Evolutionary conservation across 2,797 vertebrate species (phyloP).

Genomic region (Allobates femoralis): DNA sequence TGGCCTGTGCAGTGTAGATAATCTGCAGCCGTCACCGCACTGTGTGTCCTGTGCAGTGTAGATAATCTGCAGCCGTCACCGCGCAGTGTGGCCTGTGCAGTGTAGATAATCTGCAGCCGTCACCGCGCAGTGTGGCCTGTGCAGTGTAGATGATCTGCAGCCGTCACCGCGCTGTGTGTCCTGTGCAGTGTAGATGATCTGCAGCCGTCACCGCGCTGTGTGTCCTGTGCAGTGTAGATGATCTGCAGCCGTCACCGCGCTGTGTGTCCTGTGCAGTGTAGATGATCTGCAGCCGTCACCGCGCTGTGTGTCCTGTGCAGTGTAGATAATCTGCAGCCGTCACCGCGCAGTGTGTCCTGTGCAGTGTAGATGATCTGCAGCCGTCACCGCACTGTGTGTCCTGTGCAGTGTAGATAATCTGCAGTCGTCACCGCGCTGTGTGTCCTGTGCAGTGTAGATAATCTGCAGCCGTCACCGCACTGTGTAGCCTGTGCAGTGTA

Average conservation of each 20-base stretch:
- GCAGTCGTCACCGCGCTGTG: neutral
- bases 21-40: neutral
- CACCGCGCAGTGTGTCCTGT: neutral
- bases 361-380: neutral
- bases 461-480: neutral
- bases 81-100: slow-evolving; percentile 44
- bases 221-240: accelerated
- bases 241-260: neutral
- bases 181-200: neutral
- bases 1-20: slow-evolving; percentile 55
- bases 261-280: neutral
- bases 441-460: slow-evolving; percentile 54
- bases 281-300: neutral
- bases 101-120: accelerated
- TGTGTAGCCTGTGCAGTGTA: slow-evolving; percentile 42
- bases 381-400: neutral
- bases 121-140: neutral
- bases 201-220: neutral
- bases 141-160: neutral
- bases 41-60: slow-evolving; percentile 41
- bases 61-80: neutral
- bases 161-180: neutral
- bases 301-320: slow-evolving; percentile 44
- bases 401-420: slow-evolving; percentile 58
- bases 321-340: accelerated